Base-by-base conservation (phyloP, 2,888 invertebrate species). In the Trichacis sp. region DNA sequence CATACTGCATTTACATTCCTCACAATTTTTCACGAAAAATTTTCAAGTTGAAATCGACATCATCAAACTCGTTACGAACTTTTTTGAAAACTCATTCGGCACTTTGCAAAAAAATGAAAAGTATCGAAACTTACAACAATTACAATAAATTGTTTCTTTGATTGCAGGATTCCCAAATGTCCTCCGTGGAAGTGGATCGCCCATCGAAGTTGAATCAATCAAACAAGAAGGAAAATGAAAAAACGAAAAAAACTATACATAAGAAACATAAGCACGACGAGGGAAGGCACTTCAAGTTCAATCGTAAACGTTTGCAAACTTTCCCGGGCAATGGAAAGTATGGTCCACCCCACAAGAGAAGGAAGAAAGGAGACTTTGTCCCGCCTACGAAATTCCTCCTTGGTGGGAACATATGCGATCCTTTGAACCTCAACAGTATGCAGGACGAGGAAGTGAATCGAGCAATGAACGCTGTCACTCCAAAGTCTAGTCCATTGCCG, bases 351-450 rank as follows among this genome's bases (percentile, higher is more conserved):
- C 89, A 91, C 74, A 93, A 93, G 76, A 88, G 92, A 58, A 88
- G 91, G 50, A 90, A 92, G 70, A 92, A 92, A 76, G 81, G 81
- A n/a, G 89, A 89, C 55, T 89, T 93, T 71, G 93, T 95, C 75
- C 92, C 95, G 51, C 97, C 97, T 0, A 95, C 95, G 0, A 96
- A 96, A 84, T 97, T 98, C 85, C 86, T 96, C 2, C 88, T 97
- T 1, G 98, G 97, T 43, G 98, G 97, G 6, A 97, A 96, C 84
- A 97, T 97, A 72, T 93, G 93, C 72, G 98, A 98, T 87, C 98
- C 97, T 0, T 85, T 98, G 45, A 98, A 98, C 86, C 85, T 98
- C 64, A 96, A 95, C 79, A 96, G 96, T 79, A 88, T 98, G 75
- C 94, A 92, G 84, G 92, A 93, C 81, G 93, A 93, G 80, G 92